Conservation (phyloP, 2,113 vertebrate genomes). For the Zosterops japonicus region DNA sequence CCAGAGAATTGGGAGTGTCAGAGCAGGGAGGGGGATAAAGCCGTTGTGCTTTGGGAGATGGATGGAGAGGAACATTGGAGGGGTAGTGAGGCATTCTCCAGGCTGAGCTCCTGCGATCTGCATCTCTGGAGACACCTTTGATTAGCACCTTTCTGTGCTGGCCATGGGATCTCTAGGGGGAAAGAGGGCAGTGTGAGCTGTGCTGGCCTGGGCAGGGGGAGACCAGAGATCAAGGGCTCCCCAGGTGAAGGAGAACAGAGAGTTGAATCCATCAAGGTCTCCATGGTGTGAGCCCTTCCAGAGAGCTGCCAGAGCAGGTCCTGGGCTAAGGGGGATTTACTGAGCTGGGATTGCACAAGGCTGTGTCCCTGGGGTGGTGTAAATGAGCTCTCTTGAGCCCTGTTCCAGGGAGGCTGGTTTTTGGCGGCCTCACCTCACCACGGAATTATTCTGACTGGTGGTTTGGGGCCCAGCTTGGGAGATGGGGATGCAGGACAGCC, state of each 20-base stretch:
- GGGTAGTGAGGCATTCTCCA: background rate
- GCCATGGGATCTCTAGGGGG: accelerated
- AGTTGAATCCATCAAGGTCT: accelerated
- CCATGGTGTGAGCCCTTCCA: accelerated
- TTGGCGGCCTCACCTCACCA: background rate
- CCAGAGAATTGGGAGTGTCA: accelerated
- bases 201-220: background rate
- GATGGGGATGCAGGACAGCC: background rate
- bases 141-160: background rate
- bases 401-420: background rate
- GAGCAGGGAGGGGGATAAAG: background rate
- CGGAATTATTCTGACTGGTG: background rate
- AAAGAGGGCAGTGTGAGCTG: background rate
- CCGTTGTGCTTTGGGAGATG: background rate
- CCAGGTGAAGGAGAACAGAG: background rate
- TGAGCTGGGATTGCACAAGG: background rate
- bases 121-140: background rate
- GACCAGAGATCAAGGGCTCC: background rate
- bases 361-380: background rate
- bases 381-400: background rate
- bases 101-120: background rate
- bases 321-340: background rate
- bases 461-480: conserved; percentile 32
- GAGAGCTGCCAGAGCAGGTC: background rate
- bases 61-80: background rate